Percentiles rank a stretch among this genome's conserved stretches.
phyloP scores from a whole-genome alignment of 1,140 invertebrate genomes.

The Pseudomyrmex pallidus region DNA sequence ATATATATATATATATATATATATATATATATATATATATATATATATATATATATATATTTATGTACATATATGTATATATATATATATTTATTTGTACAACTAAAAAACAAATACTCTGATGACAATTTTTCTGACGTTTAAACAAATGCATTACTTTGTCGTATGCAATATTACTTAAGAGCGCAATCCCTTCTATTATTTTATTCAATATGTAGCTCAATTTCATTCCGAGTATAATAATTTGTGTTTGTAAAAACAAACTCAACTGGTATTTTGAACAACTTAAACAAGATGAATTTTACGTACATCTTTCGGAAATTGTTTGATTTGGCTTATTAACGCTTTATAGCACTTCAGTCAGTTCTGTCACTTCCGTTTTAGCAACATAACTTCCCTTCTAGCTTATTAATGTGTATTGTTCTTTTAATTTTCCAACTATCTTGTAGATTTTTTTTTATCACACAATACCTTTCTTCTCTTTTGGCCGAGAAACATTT shows the following conservation, averaged over 20 bases:
- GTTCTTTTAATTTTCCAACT: constrained; percentile 20
- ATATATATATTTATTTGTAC: not conserved
- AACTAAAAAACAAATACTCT: not conserved
- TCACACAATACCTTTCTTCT: not conserved
- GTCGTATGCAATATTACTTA: constrained; percentile 18
- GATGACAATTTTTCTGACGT: not conserved
- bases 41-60: no score
- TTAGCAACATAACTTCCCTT: constrained; percentile 10
- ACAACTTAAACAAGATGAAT: constrained; percentile 14
- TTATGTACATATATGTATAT: no score
- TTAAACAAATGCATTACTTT: constrained; percentile 22
- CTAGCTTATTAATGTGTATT: not conserved
- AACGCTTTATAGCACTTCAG: constrained; percentile 34
- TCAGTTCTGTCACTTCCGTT: constrained; percentile 16
- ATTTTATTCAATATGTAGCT: constrained; percentile 5
- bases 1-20: no score
- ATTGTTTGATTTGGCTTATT: constrained; percentile 37
- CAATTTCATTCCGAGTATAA: constrained; percentile 18
- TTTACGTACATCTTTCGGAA: not conserved
- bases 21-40: no score
- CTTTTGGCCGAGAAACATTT: constrained; percentile 19
- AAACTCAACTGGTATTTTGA: not conserved
- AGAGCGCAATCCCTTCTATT: not conserved
- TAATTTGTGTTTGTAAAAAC: not conserved
- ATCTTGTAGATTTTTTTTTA: not conserved